A percentile compares a stretch with the other conserved stretches of the same genome.
phyloP scores from a whole-genome alignment of 2,888 invertebrate genomes.

The Adineta ricciae region DNA sequence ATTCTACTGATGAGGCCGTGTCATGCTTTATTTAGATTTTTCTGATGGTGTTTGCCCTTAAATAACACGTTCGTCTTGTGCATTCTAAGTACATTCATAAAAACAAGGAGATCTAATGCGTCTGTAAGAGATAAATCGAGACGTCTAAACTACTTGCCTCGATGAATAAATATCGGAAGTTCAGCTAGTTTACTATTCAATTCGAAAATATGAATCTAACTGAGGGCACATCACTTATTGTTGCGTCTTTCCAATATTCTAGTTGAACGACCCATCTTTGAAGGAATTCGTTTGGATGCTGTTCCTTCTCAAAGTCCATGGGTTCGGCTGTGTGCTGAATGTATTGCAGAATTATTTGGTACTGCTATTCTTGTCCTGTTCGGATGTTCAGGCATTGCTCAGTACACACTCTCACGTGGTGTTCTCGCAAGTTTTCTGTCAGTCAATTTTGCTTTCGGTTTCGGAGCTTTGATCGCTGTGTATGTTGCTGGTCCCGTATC shows the following conservation, averaged over 20 bases:
- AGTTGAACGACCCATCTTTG: not conserved
- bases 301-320: not conserved
- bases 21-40: not conserved
- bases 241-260: too few relatives aligned
- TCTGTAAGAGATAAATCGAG: too few relatives aligned
- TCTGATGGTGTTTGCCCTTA: not conserved
- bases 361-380: slow-evolving; percentile 26
- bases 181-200: too few relatives aligned
- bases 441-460: slow-evolving; percentile 27
- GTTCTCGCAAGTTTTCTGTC: not conserved
- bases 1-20: not conserved
- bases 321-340: slow-evolving; percentile 15
- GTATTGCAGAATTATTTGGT: slow-evolving; percentile 19
- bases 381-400: slow-evolving; percentile 27
- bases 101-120: too few relatives aligned
- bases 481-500: slow-evolving; percentile 20
- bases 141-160: too few relatives aligned
- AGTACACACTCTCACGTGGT: slow-evolving; percentile 10
- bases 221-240: too few relatives aligned
- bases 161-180: too few relatives aligned
- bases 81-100: not conserved
- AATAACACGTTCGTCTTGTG: not conserved
- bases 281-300: not conserved
- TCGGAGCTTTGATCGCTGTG: slow-evolving; percentile 19
- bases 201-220: too few relatives aligned